Conservation (phyloP, 2,113 vertebrate species). For the western clawed frog (Xenopus tropicalis) region UCB_Xtro_10.0 CM004451.2:81219501-81220000, state of each 20-base stretch:
- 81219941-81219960: no score
- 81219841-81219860: neutral
- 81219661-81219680: slow-evolving; percentile 7
- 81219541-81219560: neutral
- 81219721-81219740: slow-evolving; percentile 1
- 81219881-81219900: neutral
- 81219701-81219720: slow-evolving; percentile 13
- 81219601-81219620: neutral
- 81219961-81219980: no score
- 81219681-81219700: slow-evolving; percentile 4
- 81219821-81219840: neutral
- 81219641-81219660: neutral
- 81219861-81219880: neutral
- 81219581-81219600: neutral
- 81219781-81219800: slow-evolving; percentile 17
- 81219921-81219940: no score
- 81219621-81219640: neutral
- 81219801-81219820: slow-evolving; percentile 19
- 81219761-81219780: slow-evolving; percentile 8
- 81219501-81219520: no score
- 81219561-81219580: neutral
- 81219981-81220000: no score
- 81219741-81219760: slow-evolving; percentile 1
- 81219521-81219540: neutral
- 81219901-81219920: no score